Percentiles rank a stretch among this genome's conserved stretches.
Evolutionary conservation across 1,140 invertebrate genomes (phyloP).

Genomic region (Ips nitidus): DNA sequence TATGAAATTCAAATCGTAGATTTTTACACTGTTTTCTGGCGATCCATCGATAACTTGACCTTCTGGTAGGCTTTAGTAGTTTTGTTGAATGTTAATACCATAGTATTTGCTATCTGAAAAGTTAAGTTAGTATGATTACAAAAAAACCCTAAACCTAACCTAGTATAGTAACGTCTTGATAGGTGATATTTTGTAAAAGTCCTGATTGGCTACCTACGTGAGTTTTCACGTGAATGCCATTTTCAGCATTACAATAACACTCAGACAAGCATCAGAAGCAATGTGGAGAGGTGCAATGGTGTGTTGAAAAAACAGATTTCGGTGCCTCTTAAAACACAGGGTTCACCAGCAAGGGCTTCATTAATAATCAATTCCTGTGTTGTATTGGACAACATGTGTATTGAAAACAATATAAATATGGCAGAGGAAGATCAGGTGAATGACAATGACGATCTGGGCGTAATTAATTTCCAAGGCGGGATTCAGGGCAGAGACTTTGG

Average conservation of each 20-base stretch:
- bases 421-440: too few species aligned
- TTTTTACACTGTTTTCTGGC: slow-evolving; percentile 18
- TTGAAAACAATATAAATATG: too few species aligned
- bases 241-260: background rate
- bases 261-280: too few species aligned
- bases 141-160: background rate
- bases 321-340: too few species aligned
- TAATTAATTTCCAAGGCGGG: too few species aligned
- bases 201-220: slow-evolving; percentile 13
- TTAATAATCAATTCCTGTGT: too few species aligned
- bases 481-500: too few species aligned
- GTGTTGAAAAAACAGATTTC: too few species aligned
- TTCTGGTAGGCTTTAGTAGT: slow-evolving; percentile 14
- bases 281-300: too few species aligned
- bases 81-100: slow-evolving; percentile 23
- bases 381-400: too few species aligned
- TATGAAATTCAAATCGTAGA: slow-evolving; percentile 9
- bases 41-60: slow-evolving; percentile 18
- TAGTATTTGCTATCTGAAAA: slow-evolving; percentile 24
- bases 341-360: too few species aligned
- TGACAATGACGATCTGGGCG: too few species aligned
- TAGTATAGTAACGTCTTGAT: slow-evolving; percentile 21
- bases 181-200: slow-evolving; percentile 16
- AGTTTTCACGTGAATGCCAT: slow-evolving; percentile 29
- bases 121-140: background rate